These are phyloP conservation scores for Platycercus adscitus DNA, from an alignment of 2,113 vertebrate species.

Conservation along the genomic window DNA sequence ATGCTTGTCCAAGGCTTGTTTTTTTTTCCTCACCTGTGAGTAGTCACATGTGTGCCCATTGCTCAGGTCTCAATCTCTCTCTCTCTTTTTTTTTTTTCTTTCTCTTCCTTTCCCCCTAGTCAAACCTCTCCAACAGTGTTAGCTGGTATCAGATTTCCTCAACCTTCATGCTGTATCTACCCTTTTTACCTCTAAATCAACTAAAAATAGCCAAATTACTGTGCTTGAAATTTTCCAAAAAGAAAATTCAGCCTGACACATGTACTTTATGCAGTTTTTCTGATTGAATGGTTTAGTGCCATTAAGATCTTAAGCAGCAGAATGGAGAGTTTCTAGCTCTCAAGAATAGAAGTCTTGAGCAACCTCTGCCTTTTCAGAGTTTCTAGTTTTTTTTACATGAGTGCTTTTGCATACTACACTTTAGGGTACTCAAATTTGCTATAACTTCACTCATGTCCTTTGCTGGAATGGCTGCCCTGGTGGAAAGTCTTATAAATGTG, in stretches of 20 bases:
- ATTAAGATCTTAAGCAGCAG: neutral
- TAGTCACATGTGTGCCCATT: neutral
- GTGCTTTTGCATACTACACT: neutral
- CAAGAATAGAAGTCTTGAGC: neutral
- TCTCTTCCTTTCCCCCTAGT: too few species aligned
- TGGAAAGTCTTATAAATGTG: neutral
- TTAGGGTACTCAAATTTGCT: neutral
- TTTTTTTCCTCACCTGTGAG: neutral
- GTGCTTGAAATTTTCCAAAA: neutral
- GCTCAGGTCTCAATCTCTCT: neutral
- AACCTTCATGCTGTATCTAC: neutral
- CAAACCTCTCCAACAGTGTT: neutral
- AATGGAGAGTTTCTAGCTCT: neutral
- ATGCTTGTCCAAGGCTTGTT: neutral
- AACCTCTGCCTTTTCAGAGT: neutral
- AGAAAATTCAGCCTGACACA: neutral
- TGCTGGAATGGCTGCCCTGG: neutral
- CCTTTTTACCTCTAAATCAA: neutral
- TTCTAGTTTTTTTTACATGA: neutral
- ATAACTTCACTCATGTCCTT: rapidly evolving
- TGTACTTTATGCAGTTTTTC: neutral
- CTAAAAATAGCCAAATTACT: neutral
- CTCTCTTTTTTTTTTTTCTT: too few species aligned
- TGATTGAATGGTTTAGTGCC: neutral
- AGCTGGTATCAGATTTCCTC: neutral